These are phyloP conservation scores for Lepidochrysops patricia DNA, from an alignment of 2,888 invertebrate genomes.

Conservation along the genomic window DNA sequence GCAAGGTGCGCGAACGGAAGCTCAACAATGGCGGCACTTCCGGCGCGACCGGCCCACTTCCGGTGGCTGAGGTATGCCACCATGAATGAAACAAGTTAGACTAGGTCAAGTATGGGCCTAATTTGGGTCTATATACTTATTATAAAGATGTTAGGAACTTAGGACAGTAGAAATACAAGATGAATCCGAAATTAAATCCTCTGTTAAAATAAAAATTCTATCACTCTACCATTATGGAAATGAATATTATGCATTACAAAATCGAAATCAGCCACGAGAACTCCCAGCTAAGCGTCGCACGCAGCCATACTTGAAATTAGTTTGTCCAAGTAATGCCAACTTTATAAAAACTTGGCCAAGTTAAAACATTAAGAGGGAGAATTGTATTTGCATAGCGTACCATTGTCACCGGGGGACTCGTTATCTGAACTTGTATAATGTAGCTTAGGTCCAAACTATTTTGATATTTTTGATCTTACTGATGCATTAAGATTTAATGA, in stretches of 20 bases:
- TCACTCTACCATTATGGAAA: background rate
- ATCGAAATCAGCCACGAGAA: background rate
- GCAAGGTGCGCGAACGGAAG: conserved; percentile 12
- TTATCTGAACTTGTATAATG: background rate
- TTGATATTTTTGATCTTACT: too few species aligned
- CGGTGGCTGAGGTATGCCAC: conserved; percentile 23
- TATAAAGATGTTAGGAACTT: too few species aligned
- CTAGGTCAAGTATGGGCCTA: background rate
- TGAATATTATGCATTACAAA: background rate
- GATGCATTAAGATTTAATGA: too few species aligned
- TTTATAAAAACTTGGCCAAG: background rate
- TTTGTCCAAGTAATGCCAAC: background rate
- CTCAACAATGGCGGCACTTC: conserved; percentile 28
- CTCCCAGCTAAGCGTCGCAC: background rate
- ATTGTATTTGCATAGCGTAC: background rate
- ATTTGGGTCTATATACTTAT: too few species aligned
- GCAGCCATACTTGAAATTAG: background rate
- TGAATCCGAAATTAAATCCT: too few species aligned
- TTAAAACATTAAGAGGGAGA: background rate
- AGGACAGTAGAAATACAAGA: too few species aligned
- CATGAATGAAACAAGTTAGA: background rate
- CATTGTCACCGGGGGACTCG: background rate
- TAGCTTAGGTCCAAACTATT: background rate
- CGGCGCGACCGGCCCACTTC: conserved; percentile 40
- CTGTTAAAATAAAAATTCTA: too few species aligned